Evolutionary conservation across 1,140 invertebrate genomes (phyloP), one percentile per base, ranked within the genome.

Genomic region (Hycleus phaleratus): DNA sequence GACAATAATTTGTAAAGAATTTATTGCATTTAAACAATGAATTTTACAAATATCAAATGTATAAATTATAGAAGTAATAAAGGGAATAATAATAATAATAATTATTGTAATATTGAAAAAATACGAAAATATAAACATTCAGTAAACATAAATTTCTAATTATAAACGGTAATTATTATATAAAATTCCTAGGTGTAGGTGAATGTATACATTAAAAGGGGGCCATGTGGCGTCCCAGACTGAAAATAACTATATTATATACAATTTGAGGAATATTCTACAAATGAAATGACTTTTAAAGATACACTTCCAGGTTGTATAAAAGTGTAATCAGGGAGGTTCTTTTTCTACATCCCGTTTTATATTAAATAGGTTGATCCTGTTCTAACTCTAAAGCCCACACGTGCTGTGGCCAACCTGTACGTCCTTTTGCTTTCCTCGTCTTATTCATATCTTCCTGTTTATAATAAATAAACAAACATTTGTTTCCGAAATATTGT

Each of bases 321-420:
- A 68, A 52, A 46, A 44, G 42, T 56, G 47, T 44, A 49, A 48
- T 39, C 32, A 18, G 18, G 18, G 18, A 18, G 18, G 43, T 45
- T 45, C 32, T 7, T 7, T 56, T 58, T 56, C 53, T 55, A 63
- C 59, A 57, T 58, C 54, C 59, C 51, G 48, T 58, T 44, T 4
- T 10, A 11, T 38, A 46, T 65, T 67, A 72, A 46, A 71, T 62
- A 38, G 66, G 58, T 58, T 80, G 82, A 77, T 88, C 87, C 63
- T 87, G 87, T 68, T 91, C 93, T 61, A 90, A 75, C 73, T 93
- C 90, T 18, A 91, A 76, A 0, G 91, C 93, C 93, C 93, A 95
- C 60, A 95, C 93, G 73, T 94, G 90, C 67, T 95, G 92, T 0
- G 93, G 93, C 93, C 93, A 96, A 24, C 92, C 93, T 7, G 92